phyloP scores from a whole-genome alignment of 2,888 invertebrate species.

The Acanthococcus lagerstroemiae region DNA sequence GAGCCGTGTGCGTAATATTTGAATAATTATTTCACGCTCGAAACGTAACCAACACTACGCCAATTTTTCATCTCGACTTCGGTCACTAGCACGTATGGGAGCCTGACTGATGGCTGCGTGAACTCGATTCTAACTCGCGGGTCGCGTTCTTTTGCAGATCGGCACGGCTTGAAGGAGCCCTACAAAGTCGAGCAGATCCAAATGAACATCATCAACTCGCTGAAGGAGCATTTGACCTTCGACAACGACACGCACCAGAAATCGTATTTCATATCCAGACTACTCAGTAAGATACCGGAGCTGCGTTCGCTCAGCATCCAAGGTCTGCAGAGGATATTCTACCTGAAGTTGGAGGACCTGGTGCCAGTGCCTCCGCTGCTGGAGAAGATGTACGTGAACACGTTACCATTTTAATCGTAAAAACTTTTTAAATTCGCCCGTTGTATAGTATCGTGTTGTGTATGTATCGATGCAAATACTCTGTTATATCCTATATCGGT shows the following conservation, averaged over 20 bases:
- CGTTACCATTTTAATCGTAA: slow-evolving; percentile 69
- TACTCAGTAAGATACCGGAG: slow-evolving; percentile 85
- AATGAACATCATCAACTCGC: slow-evolving; percentile 90
- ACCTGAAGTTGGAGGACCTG: slow-evolving; percentile 82
- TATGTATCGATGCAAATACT: too few relatives aligned
- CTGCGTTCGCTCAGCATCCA: slow-evolving; percentile 84
- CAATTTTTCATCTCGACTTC: neutral
- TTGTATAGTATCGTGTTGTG: too few relatives aligned
- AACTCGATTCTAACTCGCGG: neutral
- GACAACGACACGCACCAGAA: slow-evolving; percentile 79
- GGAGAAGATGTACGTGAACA: slow-evolving; percentile 90
- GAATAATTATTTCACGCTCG: neutral
- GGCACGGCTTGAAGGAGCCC: slow-evolving; percentile 84
- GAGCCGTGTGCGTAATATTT: too few relatives aligned
- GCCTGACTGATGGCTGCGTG: neutral
- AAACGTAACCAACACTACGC: neutral
- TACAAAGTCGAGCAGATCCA: slow-evolving; percentile 88
- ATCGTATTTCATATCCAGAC: slow-evolving; percentile 85
- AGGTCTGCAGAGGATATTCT: slow-evolving; percentile 88
- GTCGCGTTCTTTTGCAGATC: slow-evolving; percentile 52
- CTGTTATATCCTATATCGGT: too few relatives aligned
- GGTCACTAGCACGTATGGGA: too few relatives aligned
- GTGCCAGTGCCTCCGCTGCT: slow-evolving; percentile 86
- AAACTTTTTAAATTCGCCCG: neutral
- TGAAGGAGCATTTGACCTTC: slow-evolving; percentile 92